These are phyloP conservation scores for Mus spretus DNA, from an alignment of 2,797 vertebrate genomes.

Conservation along the genomic window DNA sequence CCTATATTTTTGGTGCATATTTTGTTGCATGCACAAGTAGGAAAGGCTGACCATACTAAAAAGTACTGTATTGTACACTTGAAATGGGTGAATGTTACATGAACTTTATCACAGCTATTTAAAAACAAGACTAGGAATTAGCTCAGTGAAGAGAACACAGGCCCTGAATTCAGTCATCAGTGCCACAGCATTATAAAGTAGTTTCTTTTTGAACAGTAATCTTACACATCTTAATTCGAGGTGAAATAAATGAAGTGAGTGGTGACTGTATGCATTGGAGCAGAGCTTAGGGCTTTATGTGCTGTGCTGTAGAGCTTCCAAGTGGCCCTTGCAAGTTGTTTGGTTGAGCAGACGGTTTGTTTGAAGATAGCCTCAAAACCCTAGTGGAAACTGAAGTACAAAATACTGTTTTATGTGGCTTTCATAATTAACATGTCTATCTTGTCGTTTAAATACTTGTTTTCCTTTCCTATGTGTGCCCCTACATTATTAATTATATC, in stretches of 20 bases:
- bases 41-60: background rate
- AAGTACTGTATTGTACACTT: background rate
- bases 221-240: conserved; percentile 35
- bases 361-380: conserved; percentile 43
- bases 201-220: background rate
- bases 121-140: background rate
- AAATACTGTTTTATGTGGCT: conserved; percentile 20
- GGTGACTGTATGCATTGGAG: conserved; percentile 28
- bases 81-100: background rate
- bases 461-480: conserved; percentile 31
- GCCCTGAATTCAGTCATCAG: background rate
- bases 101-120: conserved; percentile 3
- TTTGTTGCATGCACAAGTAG: background rate
- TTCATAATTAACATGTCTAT: background rate
- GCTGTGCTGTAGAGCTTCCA: background rate
- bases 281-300: background rate
- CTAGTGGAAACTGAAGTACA: conserved; percentile 40
- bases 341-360: background rate
- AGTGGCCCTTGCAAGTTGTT: conserved; percentile 6
- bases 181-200: background rate
- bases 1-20: background rate
- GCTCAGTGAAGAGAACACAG: background rate
- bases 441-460: conserved; percentile 20
- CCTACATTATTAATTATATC: background rate
- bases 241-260: conserved; percentile 52